Evolutionary conservation across 2,797 vertebrate genomes (phyloP), one percentile per base, ranked within the genome.

Genomic region (Florisuga fusca): DNA sequence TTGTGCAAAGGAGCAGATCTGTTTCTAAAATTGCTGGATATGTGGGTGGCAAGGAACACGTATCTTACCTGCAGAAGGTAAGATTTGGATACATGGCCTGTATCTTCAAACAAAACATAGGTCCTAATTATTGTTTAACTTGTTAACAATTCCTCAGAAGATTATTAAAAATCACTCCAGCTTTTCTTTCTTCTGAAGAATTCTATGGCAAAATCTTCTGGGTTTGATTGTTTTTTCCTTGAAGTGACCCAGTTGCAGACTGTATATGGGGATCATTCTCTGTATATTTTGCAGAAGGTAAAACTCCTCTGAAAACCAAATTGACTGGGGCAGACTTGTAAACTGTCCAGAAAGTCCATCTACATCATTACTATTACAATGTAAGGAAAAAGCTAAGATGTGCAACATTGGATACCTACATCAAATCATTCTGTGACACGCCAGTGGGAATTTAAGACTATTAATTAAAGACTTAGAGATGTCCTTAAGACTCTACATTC

Each of bases 341-440:
- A 69, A 15, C 34, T 20, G 89, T 94, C 84, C 84, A 85, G 43
- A 69, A 89, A 63, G 62, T 71, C 78, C 57, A 89, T 87, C 84
- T 89, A 68, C 55, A 57, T 74, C 61, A 7, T 57, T 71, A 33
- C 22, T 79, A 38, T 55, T 77, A 34, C 9, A 25, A 4, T 8
- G 45, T 16, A 57, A 80, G 82, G 36, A 61, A 72, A 83, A 91
- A 77, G 41, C 61, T 68, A 87, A 79, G 57, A 61, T 0, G 1
- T 67, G 33, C 25, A 67, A 8, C 31, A 10, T 3, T 4, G 15
- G 57, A 63, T 61, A 27, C 31, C 10, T 34, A 2, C 7, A 6
- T 10, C 36, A 78, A n/a, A 25, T 50, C 43, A 15, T 50, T 64
- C 53, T 82, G 75, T 66, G 74, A 54, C 38, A 59, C 86, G 77